Evolutionary conservation across 2,797 vertebrate species (phyloP), one percentile per base, ranked within the genome.

Genomic region (Buphagus erythrorhynchus): DNA sequence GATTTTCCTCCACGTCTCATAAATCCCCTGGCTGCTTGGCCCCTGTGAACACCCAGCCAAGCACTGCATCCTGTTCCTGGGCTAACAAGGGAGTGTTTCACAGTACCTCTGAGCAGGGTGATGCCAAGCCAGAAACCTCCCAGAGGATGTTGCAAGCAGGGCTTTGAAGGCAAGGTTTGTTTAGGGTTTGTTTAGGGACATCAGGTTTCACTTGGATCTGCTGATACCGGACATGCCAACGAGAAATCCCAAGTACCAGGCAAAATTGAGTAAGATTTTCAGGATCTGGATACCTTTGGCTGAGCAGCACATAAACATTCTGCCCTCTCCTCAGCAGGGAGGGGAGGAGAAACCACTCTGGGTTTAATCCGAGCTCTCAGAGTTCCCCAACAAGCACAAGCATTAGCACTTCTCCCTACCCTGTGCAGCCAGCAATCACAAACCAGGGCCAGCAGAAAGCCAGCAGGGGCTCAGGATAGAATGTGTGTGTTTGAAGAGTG

Each of bases 1-100:
- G 95, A 59, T 97, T 98, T 98, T 97, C 97, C 97, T 97, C 26
- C 43, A 29, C 26, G 93, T 96, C 95, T 97, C 96, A 96, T 95
- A 97, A 97, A 97, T 69, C 86, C 88, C 48, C 82, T 85, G 38
- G 88, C 93, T 88, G 91, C 88, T 83, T 77, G 90, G 92, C 35
- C 11, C 52, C 91, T 81, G 95, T 72, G 77, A 88, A 94, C 72
- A 85, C 72, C 88, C 75, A 15, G 54, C 87, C 78, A 38, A 87
- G 83, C 8, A 3, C 35, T 63, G 84, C 16, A 29, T 86, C 95
- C 91, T 79, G 77, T 82, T 84, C 88, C 78, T 3, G 28, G 73
- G 62, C 88, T 79, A 96, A 97, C 97, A 97, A 91, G 81, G 88
- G 78, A 77, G 86, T 52, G 42, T 95, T 98, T 97, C 94, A 97